phyloP scores from a whole-genome alignment of 2,113 vertebrate genomes.

The Pelecanoides urinatrix region DNA sequence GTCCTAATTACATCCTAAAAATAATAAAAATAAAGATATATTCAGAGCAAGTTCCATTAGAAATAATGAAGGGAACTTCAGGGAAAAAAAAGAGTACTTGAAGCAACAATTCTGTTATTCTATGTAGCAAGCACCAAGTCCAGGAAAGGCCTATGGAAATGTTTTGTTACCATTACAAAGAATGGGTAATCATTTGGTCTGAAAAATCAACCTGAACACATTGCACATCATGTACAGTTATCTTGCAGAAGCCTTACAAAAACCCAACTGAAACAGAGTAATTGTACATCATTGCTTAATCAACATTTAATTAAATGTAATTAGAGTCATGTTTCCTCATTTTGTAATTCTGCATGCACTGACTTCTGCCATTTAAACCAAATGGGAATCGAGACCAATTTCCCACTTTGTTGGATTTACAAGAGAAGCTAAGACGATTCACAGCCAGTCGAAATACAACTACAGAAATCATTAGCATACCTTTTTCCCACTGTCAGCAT shows the following conservation, averaged over 20 bases:
- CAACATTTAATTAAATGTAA: neutral
- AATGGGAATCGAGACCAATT: neutral
- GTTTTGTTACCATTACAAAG: neutral
- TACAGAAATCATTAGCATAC: conserved; percentile 55
- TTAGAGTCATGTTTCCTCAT: neutral
- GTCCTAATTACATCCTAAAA: conserved; percentile 68
- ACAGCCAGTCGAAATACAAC: neutral
- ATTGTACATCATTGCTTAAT: neutral
- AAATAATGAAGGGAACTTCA: neutral
- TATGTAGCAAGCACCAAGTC: neutral
- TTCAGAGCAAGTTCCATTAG: neutral
- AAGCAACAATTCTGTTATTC: neutral
- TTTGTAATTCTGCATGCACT: neutral
- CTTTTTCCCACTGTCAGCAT: conserved; percentile 73
- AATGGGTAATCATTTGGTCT: neutral
- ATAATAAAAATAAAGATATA: neutral
- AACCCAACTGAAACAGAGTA: neutral
- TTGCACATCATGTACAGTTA: accelerated
- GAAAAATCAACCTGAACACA: neutral
- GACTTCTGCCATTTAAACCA: neutral
- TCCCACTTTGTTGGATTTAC: neutral
- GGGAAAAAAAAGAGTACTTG: neutral
- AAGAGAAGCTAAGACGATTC: neutral
- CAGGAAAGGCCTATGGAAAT: neutral
- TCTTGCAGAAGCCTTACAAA: neutral